phyloP scores from a whole-genome alignment of 2,797 vertebrate species.

The Lophura swinhoii region DNA sequence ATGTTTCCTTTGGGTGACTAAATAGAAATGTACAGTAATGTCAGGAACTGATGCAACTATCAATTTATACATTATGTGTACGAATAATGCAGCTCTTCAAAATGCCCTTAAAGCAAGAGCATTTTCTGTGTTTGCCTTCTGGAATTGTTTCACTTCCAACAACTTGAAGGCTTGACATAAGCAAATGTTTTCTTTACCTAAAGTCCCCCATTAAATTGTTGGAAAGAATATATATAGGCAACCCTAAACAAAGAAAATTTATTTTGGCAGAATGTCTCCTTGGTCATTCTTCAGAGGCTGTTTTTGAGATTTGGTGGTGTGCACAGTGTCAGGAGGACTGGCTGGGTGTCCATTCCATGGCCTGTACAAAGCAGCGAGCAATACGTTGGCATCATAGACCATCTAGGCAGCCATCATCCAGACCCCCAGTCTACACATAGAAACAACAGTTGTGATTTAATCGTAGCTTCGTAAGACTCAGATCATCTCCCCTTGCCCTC shows the following conservation, averaged over 20 bases:
- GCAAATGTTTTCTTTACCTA: background rate
- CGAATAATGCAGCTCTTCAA: background rate
- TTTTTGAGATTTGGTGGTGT: background rate
- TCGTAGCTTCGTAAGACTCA: background rate
- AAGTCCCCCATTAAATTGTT: background rate
- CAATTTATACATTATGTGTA: background rate
- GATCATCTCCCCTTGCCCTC: background rate
- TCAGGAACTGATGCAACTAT: background rate
- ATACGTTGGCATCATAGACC: fast-evolving
- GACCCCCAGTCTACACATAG: background rate
- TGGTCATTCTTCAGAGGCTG: fast-evolving
- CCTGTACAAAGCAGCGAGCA: fast-evolving
- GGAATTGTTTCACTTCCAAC: background rate
- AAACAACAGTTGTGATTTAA: background rate
- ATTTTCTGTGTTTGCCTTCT: background rate
- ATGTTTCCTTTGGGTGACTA: background rate
- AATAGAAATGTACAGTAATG: background rate
- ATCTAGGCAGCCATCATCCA: background rate
- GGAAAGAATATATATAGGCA: background rate
- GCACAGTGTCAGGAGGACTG: background rate
- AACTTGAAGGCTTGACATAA: background rate
- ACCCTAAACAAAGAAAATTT: background rate
- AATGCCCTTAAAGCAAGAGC: background rate
- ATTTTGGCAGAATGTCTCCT: background rate
- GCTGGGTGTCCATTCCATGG: background rate